These are phyloP conservation scores for Uloborus diversus DNA, from an alignment of 1,140 invertebrate genomes.

Conservation along the genomic window DNA sequence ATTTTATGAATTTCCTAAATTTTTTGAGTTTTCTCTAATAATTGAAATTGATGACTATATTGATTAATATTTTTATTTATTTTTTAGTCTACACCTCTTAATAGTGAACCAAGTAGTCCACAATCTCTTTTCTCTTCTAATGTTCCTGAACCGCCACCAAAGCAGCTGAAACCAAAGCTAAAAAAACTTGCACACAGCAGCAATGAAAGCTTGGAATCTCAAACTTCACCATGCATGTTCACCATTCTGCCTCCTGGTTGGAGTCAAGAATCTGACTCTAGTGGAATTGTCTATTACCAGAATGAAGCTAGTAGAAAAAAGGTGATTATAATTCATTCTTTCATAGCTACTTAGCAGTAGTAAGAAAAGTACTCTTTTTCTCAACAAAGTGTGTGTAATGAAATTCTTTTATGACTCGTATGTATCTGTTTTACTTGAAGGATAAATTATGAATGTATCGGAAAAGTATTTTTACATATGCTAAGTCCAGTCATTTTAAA, in stretches of 20 bases:
- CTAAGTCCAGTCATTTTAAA: too few relatives aligned
- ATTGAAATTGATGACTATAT: too few relatives aligned
- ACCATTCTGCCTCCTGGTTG: conserved; percentile 61
- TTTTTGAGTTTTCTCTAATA: too few relatives aligned
- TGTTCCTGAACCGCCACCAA: conserved; percentile 59
- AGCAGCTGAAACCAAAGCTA: conserved; percentile 59
- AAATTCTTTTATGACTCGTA: background rate
- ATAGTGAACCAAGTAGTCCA: conserved; percentile 48
- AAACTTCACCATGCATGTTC: conserved; percentile 38
- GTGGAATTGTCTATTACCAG: conserved; percentile 62
- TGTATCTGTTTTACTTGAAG: background rate
- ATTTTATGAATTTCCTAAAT: too few relatives aligned
- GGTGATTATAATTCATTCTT: conserved; percentile 61
- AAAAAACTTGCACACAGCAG: conserved; percentile 53
- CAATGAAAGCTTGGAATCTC: conserved; percentile 45
- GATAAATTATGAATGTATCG: background rate
- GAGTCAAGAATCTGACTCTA: conserved; percentile 62
- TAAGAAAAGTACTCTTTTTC: background rate
- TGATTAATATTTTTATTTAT: too few relatives aligned
- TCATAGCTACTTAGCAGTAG: too few relatives aligned
- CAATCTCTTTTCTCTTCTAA: background rate
- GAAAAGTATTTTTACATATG: background rate
- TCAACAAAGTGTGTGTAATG: background rate
- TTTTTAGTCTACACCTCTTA: conserved; percentile 30
- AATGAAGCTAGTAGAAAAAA: conserved; percentile 63